Percentiles rank a stretch among this genome's conserved stretches.
Conservation (phyloP, 2,113 vertebrate genomes). For the Bufo bufo region DNA sequence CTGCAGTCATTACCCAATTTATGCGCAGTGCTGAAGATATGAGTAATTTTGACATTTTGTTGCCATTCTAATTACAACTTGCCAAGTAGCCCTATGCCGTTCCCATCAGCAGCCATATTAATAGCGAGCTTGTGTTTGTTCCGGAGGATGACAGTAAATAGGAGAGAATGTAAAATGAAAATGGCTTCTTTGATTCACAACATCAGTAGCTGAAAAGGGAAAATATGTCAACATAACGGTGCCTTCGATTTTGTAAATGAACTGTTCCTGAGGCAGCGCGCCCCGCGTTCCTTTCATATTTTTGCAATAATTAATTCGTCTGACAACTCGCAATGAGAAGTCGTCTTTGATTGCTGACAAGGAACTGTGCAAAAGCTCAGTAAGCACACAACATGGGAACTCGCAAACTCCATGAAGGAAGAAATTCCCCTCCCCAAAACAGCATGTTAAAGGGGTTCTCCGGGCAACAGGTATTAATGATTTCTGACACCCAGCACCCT, state of each 20-base stretch:
- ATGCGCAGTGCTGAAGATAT: not conserved
- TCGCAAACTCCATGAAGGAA: constrained; percentile 68
- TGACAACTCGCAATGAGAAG: constrained; percentile 72
- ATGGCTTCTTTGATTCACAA: constrained; percentile 66
- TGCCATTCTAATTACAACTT: constrained; percentile 21
- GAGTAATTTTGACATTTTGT: not conserved
- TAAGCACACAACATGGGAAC: constrained; percentile 66
- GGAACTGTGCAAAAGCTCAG: constrained; percentile 70
- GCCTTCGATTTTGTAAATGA: constrained; percentile 73
- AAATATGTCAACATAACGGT: constrained; percentile 71
- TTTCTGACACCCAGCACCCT: no score
- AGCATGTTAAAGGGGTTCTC: not conserved
- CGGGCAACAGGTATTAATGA: no score
- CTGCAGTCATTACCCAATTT: not conserved
- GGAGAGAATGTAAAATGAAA: constrained; percentile 67
- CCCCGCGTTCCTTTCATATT: constrained; percentile 61
- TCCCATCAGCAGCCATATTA: not conserved
- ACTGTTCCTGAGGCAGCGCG: constrained; percentile 64
- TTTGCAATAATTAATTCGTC: constrained; percentile 65
- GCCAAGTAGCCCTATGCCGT: not conserved
- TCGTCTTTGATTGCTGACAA: constrained; percentile 74
- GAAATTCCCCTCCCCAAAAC: constrained; percentile 60
- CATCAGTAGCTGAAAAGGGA: constrained; percentile 67
- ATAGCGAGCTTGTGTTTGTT: not conserved
- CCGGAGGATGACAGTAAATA: constrained; percentile 45